These are phyloP conservation scores for Drosophila bocki DNA, from an alignment of 1,140 invertebrate species.

Conservation along the genomic window DNA sequence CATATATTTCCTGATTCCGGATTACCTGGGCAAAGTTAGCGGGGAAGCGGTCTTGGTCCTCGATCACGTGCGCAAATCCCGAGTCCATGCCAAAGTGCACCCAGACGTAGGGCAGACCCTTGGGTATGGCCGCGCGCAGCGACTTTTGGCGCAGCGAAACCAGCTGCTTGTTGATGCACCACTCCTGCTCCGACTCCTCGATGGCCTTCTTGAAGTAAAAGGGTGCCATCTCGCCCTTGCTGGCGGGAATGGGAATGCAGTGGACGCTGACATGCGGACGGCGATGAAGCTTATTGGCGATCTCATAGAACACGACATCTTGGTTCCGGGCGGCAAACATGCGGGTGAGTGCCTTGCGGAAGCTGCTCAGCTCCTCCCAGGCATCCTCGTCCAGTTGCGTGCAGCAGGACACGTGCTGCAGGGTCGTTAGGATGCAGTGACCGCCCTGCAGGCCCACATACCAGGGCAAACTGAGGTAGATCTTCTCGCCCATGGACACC, in stretches of 20 bases:
- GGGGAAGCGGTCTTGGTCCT: conserved; percentile 95
- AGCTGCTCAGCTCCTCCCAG: conserved; percentile 93
- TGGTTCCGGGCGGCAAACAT: conserved; percentile 91
- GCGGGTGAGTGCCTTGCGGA: conserved; percentile 90
- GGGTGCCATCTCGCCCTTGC: conserved; percentile 89
- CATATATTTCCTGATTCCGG: conserved; percentile 20
- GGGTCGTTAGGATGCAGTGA: conserved; percentile 95
- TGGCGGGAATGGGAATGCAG: conserved; percentile 94
- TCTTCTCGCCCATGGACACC: conserved; percentile 91
- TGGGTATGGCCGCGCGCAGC: conserved; percentile 93
- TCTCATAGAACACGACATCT: conserved; percentile 97
- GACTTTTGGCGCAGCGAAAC: conserved; percentile 92
- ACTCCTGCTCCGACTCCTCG: conserved; percentile 96
- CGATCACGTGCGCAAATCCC: conserved; percentile 98
- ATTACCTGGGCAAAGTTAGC: conserved; percentile 95
- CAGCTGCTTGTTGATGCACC: conserved; percentile 98
- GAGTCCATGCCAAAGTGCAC: conserved; percentile 95
- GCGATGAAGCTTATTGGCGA: conserved; percentile 89
- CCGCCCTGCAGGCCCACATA: conserved; percentile 92
- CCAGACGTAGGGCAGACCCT: conserved; percentile 97
- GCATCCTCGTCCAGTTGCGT: conserved; percentile 96
- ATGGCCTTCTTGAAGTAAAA: conserved; percentile 99
- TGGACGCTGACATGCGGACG: conserved; percentile 95
- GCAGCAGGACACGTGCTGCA: conserved; percentile 91
- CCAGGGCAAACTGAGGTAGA: conserved; percentile 93